Conservation (phyloP, 2,797 vertebrate genomes). For the Artibeus lituratus region DNA sequence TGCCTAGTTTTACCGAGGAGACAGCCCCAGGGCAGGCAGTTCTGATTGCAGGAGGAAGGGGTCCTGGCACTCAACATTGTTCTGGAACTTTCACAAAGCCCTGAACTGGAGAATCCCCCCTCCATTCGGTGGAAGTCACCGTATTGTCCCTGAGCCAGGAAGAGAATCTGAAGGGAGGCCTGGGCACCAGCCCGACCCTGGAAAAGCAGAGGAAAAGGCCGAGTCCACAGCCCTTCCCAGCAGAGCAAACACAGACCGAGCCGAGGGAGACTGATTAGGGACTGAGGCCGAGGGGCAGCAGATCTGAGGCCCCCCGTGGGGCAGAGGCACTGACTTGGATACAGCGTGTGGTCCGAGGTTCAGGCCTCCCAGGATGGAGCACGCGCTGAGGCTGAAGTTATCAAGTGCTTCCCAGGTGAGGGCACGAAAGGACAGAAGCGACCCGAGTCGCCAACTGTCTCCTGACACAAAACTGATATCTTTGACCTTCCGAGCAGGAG, state of each 20-base stretch:
- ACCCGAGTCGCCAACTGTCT: neutral
- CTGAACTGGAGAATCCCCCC: neutral
- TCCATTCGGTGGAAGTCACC: neutral
- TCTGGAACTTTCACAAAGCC: neutral
- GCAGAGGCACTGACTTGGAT: slow-evolving; percentile 10
- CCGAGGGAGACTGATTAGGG: neutral
- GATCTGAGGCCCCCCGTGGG: slow-evolving; percentile 37
- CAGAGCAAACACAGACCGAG: neutral
- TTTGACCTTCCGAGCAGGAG: slow-evolving; percentile 61
- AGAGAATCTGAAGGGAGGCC: neutral
- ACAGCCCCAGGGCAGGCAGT: neutral
- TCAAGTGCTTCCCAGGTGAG: slow-evolving; percentile 51
- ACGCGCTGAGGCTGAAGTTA: slow-evolving; percentile 30
- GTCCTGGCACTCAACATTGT: neutral
- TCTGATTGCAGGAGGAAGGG: neutral
- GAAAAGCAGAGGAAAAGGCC: neutral
- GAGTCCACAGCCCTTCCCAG: neutral
- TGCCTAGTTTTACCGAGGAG: neutral
- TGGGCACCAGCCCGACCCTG: neutral
- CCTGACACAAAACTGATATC: slow-evolving; percentile 39
- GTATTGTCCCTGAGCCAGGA: neutral
- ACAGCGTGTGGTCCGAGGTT: slow-evolving; percentile 23
- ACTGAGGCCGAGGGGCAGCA: neutral
- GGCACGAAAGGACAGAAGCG: slow-evolving; percentile 45
- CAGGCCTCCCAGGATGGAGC: slow-evolving; percentile 18